Evolutionary conservation across 2,797 vertebrate species (phyloP), one percentile per base, ranked within the genome.

Genomic region (Ciconia nigra): DNA sequence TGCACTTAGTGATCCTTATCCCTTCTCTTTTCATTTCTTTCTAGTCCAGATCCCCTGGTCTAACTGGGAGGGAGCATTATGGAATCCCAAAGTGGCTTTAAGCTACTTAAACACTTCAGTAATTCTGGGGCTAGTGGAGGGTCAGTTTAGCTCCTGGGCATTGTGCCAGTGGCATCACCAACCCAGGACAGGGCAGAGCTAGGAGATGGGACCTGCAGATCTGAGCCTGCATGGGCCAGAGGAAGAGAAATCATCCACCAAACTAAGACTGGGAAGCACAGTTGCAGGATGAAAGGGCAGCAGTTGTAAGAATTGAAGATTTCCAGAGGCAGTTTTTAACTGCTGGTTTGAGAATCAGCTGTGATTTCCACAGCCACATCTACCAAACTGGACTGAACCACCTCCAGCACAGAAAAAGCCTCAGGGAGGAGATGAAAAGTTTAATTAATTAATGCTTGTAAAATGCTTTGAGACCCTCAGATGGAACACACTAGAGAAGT

Each of bases 381-480:
- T 69, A 86, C 84, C 76, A 89, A 93, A 96, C 95, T 94, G 96
- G 96, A 96, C 96, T 97, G 61, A 93, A 93, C 57, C 89, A 96
- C 72, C 95, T 95, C 69, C 87, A 95, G 79, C 76, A 93, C 78
- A 95, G 82, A 86, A 86, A 90, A 91, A 78, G 72, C 95, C 93
- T 83, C 65, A 62, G 90, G 84, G 92, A 94, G 49, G 72, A 94
- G 90, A 93, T 81, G 51, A 89, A 80, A 91, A 90, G 49, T 92
- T 92, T 93, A 94, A 96, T 96, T 96, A 97, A 97, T 93, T 96
- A 89, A 92, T 61, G 41, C 65, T 91, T 91, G 76, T 94, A 95
- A 97, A 96, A 96, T 89, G 95, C 90, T 96, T 93, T 92, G 95
- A 94, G 97, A 96, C 93, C 87, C 94, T 93, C 92, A 85, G 78